Evolutionary conservation across 2,113 vertebrate genomes (phyloP), one percentile per base, ranked within the genome.

Genomic region (Pseudopodoces humilis): DNA sequence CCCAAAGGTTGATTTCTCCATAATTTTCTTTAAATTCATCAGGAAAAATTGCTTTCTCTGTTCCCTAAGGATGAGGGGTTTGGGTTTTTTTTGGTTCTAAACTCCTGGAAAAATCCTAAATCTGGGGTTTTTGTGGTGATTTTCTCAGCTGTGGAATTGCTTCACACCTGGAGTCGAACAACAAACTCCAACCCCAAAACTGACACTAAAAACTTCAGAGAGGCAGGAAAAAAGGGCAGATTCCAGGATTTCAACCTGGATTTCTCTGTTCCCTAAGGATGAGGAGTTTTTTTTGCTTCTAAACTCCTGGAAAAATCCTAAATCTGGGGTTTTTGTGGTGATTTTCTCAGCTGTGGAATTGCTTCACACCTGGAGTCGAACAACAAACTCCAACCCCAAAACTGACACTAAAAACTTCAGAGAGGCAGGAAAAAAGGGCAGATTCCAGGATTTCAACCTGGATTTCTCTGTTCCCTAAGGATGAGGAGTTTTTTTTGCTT

Each of bases 41-140:
- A 17, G 21, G 8, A 37, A 15, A 41, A 47, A 17, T 9, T 2
- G 11, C 6, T 3, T 35, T 7, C n/a, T 62, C 19, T 2, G 0
- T 1, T 10, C 5, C 3, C 0, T 11, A 16, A n/a, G 30, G 55
- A 14, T 4, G 24, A 31, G 28, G 4, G 3, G 8, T 3, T 52
- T 4, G 24, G n/a, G 4, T 3, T 11, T 3, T 52, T 65, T 60
- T 17, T 13, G 17, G 3, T 81, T 43, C 30, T 11, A 13, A 62
- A n/a, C 22, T 8, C 63, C 37, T 16, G 13, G 55, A 49, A 23
- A 68, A 53, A 16, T 6, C 58, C n/a, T 3, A 6, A 13, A 46
- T 12, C 11, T 35, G n/a, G 13, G 28, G 41, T 56, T 88, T 39
- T 25, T 4, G 7, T 4, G 1, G 7, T 4, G 1, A 3, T 5